Conservation (phyloP, 2,888 invertebrate genomes). For the Synergus gifuensis region DNA sequence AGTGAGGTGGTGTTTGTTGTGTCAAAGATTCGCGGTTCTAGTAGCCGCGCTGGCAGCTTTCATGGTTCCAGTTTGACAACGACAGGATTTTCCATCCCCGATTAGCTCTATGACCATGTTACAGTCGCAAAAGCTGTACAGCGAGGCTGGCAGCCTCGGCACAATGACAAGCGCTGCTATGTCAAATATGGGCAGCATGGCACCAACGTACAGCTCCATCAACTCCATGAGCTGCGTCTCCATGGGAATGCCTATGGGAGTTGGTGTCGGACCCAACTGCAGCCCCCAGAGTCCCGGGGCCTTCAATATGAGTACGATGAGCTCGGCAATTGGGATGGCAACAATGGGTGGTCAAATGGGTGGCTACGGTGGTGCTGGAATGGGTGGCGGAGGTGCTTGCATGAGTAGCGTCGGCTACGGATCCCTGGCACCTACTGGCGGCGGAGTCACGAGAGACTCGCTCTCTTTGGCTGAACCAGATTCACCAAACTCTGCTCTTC, state of each 20-base stretch:
- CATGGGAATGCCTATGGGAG: slow-evolving; percentile 79
- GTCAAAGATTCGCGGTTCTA: neutral
- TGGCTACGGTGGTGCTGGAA: slow-evolving; percentile 70
- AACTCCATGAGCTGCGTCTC: slow-evolving; percentile 89
- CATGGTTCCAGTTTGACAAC: slow-evolving; percentile 67
- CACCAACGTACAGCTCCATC: slow-evolving; percentile 87
- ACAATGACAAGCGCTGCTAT: slow-evolving; percentile 73
- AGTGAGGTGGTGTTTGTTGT: slow-evolving; percentile 4
- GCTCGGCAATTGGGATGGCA: slow-evolving; percentile 67
- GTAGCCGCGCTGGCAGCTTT: slow-evolving; percentile 63
- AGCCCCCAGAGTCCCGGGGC: slow-evolving; percentile 73
- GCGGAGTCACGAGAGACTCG: slow-evolving; percentile 80
- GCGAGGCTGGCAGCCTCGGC: slow-evolving; percentile 71
- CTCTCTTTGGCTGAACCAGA: slow-evolving; percentile 74
- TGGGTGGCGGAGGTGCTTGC: slow-evolving; percentile 67
- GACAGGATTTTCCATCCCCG: slow-evolving; percentile 58
- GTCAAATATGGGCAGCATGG: slow-evolving; percentile 80
- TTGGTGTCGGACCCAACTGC: slow-evolving; percentile 72
- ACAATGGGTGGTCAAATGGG: slow-evolving; percentile 67
- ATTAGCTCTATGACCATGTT: slow-evolving; percentile 75
- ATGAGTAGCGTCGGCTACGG: slow-evolving; percentile 73
- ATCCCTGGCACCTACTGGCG: slow-evolving; percentile 80
- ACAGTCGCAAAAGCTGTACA: slow-evolving; percentile 76
- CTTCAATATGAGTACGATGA: slow-evolving; percentile 72
- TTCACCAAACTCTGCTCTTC: slow-evolving; percentile 89